These are phyloP conservation scores for Furcula furcula DNA, from an alignment of 2,888 invertebrate species.

Conservation along the genomic window DNA sequence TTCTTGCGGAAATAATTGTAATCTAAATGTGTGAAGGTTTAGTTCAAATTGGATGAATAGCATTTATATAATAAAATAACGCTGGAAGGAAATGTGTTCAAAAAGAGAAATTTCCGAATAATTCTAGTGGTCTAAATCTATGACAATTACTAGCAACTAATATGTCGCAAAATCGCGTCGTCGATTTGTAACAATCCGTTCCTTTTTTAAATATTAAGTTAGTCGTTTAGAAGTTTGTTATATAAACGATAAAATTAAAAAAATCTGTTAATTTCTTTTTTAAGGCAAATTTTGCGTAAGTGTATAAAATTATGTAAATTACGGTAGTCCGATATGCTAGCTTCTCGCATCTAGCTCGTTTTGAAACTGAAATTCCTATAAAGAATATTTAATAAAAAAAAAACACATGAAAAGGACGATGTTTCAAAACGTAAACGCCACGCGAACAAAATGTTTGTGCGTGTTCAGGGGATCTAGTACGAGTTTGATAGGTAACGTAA, in stretches of 20 bases:
- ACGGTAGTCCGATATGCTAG: conserved; percentile 17
- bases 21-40: too few species aligned
- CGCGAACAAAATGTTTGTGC: neutral
- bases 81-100: too few species aligned
- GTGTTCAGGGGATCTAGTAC: too few species aligned
- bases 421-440: neutral
- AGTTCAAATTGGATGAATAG: too few species aligned
- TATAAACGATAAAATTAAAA: conserved; percentile 6
- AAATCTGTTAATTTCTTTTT: conserved; percentile 26
- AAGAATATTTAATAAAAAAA: conserved; percentile 1
- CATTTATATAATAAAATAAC: too few species aligned
- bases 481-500: too few species aligned
- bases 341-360: conserved; percentile 35
- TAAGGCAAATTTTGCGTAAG: conserved; percentile 24
- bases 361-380: neutral
- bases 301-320: conserved; percentile 19
- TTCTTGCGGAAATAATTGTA: too few species aligned
- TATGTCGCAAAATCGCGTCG: too few species aligned
- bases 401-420: too few species aligned
- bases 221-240: conserved; percentile 23
- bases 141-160: too few species aligned
- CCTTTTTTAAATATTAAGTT: conserved; percentile 19
- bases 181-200: conserved; percentile 13
- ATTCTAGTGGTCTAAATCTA: too few species aligned
- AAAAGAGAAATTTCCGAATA: too few species aligned